Conservation (phyloP, 1,140 invertebrate species). For the Frieseomelitta varia region DNA sequence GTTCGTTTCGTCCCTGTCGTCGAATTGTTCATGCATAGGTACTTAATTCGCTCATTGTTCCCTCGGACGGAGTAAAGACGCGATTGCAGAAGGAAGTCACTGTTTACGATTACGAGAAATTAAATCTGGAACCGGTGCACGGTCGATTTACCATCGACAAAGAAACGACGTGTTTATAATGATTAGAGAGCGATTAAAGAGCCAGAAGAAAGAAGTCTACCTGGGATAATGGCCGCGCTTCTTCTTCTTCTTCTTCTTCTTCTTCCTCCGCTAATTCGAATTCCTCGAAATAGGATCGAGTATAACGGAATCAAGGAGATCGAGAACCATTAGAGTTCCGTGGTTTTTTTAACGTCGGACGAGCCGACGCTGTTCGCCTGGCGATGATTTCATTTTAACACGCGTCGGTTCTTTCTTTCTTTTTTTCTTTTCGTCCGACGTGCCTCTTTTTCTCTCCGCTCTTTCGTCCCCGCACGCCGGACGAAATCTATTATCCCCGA, state of each 20-base stretch:
- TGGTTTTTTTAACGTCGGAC: constrained; percentile 27
- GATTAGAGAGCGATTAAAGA: neutral
- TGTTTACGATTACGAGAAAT: neutral
- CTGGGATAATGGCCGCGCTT: neutral
- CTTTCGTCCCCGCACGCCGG: constrained; percentile 17
- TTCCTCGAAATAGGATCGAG: neutral
- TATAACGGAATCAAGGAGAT: neutral
- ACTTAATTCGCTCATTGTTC: neutral
- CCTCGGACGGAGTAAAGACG: no score
- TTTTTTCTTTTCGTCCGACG: constrained; percentile 5
- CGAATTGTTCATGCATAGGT: neutral
- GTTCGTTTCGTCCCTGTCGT: neutral
- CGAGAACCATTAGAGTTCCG: constrained; percentile 1
- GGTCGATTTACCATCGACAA: neutral
- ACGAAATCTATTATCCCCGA: constrained; percentile 66
- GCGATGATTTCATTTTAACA: constrained; percentile 52
- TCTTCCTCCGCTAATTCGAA: neutral
- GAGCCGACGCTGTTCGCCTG: neutral
- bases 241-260: neutral
- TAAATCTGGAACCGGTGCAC: neutral
- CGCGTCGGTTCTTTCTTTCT: constrained; percentile 9
- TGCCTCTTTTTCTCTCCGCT: neutral
- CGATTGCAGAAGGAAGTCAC: neutral
- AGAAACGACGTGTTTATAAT: neutral
- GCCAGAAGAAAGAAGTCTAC: no score